Percentiles rank a stretch among this genome's conserved stretches.
Conservation (phyloP, 2,797 vertebrate species). For the Synanceia verrucosa region DNA sequence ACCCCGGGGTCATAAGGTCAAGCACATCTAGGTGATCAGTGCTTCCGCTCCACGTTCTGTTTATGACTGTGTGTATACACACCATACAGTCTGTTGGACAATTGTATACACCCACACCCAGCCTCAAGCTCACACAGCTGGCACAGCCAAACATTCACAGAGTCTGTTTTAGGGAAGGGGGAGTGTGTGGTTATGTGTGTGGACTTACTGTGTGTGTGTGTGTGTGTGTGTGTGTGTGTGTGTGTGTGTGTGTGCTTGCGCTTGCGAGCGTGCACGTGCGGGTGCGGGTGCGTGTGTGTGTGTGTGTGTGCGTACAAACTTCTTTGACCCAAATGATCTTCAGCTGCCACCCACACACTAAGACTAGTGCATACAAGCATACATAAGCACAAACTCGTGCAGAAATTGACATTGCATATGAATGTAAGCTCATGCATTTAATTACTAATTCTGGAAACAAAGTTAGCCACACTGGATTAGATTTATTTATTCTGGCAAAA, state of each 20-base stretch:
- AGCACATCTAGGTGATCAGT: conserved; percentile 74
- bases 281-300: background rate
- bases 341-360: conserved; percentile 22
- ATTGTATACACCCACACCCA: conserved; percentile 77
- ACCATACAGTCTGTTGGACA: conserved; percentile 65
- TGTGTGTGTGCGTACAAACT: conserved; percentile 24
- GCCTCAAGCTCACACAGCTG: conserved; percentile 74
- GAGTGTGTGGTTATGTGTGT: background rate
- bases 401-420: background rate
- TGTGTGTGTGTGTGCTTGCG: background rate
- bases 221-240: conserved; percentile 1
- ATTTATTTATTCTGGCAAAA: conserved; percentile 56
- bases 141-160: conserved; percentile 75
- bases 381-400: background rate
- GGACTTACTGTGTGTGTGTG: no score
- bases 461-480: conserved; percentile 17
- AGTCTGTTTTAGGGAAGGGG: conserved; percentile 41
- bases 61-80: conserved; percentile 80
- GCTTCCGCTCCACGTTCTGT: conserved; percentile 75
- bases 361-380: conserved; percentile 5
- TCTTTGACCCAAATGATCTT: conserved; percentile 29
- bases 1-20: conserved; percentile 58
- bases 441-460: conserved; percentile 35
- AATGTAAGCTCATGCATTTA: conserved; percentile 16
- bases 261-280: background rate